Base-by-base conservation (phyloP, 2,888 invertebrate genomes). In the Endotricha flammealis region DNA sequence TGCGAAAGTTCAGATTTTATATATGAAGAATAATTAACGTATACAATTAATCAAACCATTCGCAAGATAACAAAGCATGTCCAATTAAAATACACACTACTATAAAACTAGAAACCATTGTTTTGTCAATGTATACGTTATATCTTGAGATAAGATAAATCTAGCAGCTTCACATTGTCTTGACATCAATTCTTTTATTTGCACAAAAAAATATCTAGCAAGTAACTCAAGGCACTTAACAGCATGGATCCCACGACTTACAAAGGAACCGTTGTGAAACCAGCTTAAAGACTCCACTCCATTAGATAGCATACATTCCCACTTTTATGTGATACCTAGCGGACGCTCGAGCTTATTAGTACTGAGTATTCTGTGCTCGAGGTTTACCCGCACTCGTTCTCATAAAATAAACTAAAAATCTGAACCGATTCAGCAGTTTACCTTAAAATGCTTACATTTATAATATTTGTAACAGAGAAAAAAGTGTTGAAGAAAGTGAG, bases 191-290 rank as follows among this genome's bases (percentile, higher is more conserved):
- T 31, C 14, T 38, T 10, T 32, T 42, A 22, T 33, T 43, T 41
- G 32, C 36, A 31, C 20, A 31, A 49, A 47, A 44, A 53, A 44
- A 38, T 12, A 29, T 32, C 45, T 41, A 30, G 38, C 42, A 37
- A 38, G 39, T 49, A 48, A 48, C 48, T 44, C 13, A 12, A 28
- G 22, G 25, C 24, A 30, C 33, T 33, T 38, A 29, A 10, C 12
- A 44, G 35, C 24, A 12, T 7, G 30, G 41, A 49, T 65, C 63
- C 57, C 66, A 62, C 63, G 59, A 36, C 38, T 32, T 27, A 54
- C 59, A 65, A 59, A 50, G 50, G 44, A 32, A 39, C 36, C 48
- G 50, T 51, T 64, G 55, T 50, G 53, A 57, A 60, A 54, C 43
- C 29, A 34, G 23, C 36, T 44, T 36, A 40, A 35, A 38, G 39